Conservation (phyloP, 2,797 vertebrate species). For the Arctocebus calabarensis region DNA sequence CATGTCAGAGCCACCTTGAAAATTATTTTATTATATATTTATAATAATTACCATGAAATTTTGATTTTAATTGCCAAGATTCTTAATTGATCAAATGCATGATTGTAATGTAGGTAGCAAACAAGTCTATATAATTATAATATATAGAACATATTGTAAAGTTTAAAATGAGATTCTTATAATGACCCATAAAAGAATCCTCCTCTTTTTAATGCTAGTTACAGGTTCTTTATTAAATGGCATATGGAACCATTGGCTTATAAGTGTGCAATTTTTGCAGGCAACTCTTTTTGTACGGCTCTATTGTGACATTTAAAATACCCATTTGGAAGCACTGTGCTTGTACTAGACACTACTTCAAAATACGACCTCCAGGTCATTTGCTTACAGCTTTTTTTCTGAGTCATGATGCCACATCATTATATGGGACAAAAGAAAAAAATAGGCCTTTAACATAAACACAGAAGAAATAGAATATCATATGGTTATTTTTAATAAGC, state of each 20-base stretch:
- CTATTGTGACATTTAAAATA: background rate
- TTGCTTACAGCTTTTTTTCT: background rate
- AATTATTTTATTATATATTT: conserved; percentile 12
- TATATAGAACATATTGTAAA: background rate
- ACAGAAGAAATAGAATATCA: background rate
- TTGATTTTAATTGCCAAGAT: background rate
- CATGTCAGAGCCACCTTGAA: background rate
- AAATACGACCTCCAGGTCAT: background rate
- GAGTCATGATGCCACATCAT: background rate
- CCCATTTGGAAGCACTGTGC: background rate
- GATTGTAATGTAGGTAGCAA: background rate
- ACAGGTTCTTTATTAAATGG: background rate
- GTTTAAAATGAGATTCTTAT: background rate
- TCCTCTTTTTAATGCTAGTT: background rate
- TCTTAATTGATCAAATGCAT: background rate
- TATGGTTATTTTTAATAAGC: conserved; percentile 7
- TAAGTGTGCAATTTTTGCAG: background rate
- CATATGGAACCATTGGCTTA: background rate
- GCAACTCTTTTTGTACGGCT: background rate
- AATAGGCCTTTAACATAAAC: background rate
- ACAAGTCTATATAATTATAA: background rate
- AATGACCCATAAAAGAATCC: background rate
- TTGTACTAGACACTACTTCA: background rate
- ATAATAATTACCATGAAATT: background rate
- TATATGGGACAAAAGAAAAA: background rate